Conservation (phyloP, 2,797 vertebrate genomes). For the Xiphophorus birchmanni region DNA sequence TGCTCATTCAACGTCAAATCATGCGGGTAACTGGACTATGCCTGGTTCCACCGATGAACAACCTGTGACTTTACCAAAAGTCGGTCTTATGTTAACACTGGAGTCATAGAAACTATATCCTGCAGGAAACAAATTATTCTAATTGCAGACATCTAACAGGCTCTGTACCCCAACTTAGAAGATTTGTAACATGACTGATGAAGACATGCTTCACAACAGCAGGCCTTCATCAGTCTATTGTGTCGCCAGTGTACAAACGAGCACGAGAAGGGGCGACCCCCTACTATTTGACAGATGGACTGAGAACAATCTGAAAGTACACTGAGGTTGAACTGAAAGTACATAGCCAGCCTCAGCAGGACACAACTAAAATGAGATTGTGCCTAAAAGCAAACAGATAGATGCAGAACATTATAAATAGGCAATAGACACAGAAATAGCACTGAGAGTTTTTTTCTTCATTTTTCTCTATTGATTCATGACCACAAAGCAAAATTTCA, state of each 20-base stretch:
- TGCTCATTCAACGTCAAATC: background rate
- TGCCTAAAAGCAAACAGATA: background rate
- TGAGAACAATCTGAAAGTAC: background rate
- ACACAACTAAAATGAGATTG: background rate
- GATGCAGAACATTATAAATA: background rate
- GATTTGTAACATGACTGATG: background rate
- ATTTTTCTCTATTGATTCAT: background rate
- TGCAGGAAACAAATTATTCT: background rate
- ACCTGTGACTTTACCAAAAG: background rate
- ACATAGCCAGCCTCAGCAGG: background rate
- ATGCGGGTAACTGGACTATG: background rate
- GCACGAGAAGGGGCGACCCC: background rate
- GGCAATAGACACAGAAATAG: background rate
- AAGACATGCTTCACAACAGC: background rate
- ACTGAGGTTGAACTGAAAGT: background rate
- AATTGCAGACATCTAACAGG: background rate
- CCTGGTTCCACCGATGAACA: background rate
- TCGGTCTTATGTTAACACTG: background rate
- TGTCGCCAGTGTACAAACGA: background rate
- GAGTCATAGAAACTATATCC: background rate
- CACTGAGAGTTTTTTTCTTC: background rate
- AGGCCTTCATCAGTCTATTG: slow-evolving; percentile 1
- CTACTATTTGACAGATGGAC: slow-evolving; percentile 9
- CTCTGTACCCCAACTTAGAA: background rate
- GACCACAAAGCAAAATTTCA: background rate